These are phyloP conservation scores for Triplophysa rosa DNA, from an alignment of 2,113 vertebrate species.

Conservation along the genomic window DNA sequence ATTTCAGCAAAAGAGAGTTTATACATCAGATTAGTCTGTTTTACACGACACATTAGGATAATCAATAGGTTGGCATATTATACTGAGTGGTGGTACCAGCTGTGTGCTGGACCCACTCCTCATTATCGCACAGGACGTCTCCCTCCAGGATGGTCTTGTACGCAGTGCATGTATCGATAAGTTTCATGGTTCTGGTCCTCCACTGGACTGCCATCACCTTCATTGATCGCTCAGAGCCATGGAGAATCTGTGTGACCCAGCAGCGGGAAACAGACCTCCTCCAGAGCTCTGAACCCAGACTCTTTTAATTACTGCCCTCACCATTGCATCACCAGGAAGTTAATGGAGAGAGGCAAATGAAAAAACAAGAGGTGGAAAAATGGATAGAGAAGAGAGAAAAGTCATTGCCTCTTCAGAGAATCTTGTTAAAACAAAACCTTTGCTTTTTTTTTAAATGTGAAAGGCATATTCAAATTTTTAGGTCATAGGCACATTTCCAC, in stretches of 20 bases:
- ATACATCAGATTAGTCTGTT: constrained; percentile 6
- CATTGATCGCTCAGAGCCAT: constrained; percentile 52
- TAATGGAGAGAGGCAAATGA: background rate
- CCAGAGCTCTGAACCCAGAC: constrained; percentile 38
- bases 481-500: too few relatives aligned
- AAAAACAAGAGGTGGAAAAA: constrained; percentile 15
- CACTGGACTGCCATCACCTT: constrained; percentile 50
- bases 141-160: constrained; percentile 43
- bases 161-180: constrained; percentile 53
- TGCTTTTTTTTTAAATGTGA: too few relatives aligned
- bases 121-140: constrained; percentile 58
- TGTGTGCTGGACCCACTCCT: constrained; percentile 49
- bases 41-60: constrained; percentile 40
- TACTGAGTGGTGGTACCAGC: constrained; percentile 48
- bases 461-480: too few relatives aligned
- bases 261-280: constrained; percentile 48
- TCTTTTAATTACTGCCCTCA: constrained; percentile 52
- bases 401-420: too few relatives aligned
- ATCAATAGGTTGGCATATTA: constrained; percentile 43
- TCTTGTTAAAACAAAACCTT: too few relatives aligned
- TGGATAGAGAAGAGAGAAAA: background rate
- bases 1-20: background rate
- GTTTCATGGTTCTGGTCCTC: constrained; percentile 39
- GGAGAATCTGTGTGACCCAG: constrained; percentile 49
- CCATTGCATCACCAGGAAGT: constrained; percentile 25